A percentile compares a stretch with the other conserved stretches of the same genome.
Conservation (phyloP, 1,140 invertebrate species). For the Semibalanus balanoides region DNA sequence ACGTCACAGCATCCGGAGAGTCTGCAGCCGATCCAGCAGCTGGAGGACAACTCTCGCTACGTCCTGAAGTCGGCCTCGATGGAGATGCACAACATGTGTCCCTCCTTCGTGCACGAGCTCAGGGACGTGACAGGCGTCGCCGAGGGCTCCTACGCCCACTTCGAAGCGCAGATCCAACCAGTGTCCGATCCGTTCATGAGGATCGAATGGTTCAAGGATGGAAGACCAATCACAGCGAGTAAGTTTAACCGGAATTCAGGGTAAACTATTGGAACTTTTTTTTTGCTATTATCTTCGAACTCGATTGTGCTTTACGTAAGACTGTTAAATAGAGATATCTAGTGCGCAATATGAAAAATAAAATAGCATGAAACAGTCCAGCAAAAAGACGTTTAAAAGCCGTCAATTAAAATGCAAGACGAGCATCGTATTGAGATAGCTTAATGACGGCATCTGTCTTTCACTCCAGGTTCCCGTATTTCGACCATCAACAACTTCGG, state of each 20-base stretch:
- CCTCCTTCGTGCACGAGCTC: constrained; percentile 75
- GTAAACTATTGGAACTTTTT: too few relatives aligned
- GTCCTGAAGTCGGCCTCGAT: constrained; percentile 58
- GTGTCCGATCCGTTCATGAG: constrained; percentile 94
- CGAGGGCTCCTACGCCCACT: constrained; percentile 82
- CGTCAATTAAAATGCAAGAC: too few relatives aligned
- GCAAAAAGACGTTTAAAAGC: too few relatives aligned
- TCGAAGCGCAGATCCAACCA: constrained; percentile 85
- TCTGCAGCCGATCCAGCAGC: constrained; percentile 74
- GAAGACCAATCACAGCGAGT: constrained; percentile 78
- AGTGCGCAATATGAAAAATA: too few relatives aligned
- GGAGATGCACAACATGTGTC: constrained; percentile 43
- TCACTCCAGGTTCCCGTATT: constrained; percentile 30
- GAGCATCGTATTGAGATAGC: too few relatives aligned
- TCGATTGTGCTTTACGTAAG: too few relatives aligned
- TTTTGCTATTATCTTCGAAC: too few relatives aligned
- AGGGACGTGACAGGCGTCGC: constrained; percentile 71
- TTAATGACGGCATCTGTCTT: too few relatives aligned
- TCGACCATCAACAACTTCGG: constrained; percentile 41
- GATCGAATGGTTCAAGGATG: constrained; percentile 98
- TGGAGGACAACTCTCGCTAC: constrained; percentile 82
- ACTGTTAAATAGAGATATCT: too few relatives aligned
- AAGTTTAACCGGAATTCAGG: too few relatives aligned
- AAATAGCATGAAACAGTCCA: too few relatives aligned
- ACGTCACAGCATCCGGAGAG: constrained; percentile 86